phyloP scores from a whole-genome alignment of 2,797 vertebrate genomes.

The Coregonus sp. region DNA sequence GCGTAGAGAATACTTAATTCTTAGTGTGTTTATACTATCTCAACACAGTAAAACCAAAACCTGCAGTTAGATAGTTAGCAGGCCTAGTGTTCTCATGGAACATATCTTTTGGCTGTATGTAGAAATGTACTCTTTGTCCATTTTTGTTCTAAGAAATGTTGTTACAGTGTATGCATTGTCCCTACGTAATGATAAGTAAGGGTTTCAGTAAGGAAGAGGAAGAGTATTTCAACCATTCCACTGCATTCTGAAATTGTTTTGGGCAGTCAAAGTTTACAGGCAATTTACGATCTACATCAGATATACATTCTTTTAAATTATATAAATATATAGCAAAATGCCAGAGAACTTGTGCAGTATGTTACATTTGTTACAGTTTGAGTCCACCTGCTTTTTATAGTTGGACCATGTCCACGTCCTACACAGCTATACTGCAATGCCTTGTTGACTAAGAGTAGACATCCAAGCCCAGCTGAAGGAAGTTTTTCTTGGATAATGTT shows the following conservation, averaged over 20 bases:
- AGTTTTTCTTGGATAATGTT: constrained; percentile 47
- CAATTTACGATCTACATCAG: neutral
- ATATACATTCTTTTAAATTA: neutral
- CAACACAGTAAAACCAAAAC: constrained; percentile 1
- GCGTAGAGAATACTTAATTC: neutral
- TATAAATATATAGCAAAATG: neutral
- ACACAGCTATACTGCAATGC: constrained; percentile 25
- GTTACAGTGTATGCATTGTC: neutral
- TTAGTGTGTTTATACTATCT: neutral
- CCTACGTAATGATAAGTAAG: neutral
- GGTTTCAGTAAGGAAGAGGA: neutral
- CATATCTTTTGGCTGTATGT: neutral
- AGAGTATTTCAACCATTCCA: neutral
- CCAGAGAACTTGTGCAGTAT: neutral
- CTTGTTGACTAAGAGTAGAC: constrained; percentile 50
- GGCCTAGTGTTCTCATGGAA: neutral
- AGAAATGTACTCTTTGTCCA: neutral
- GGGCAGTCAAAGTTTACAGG: neutral
- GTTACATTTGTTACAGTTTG: neutral
- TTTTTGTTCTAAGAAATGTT: neutral
- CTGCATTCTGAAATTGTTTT: neutral
- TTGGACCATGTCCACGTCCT: neutral
- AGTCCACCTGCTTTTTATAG: neutral
- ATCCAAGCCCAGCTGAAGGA: constrained; percentile 55
- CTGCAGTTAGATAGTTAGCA: constrained; percentile 1